Percentiles rank a stretch among this genome's conserved stretches.
phyloP scores from a whole-genome alignment of 2,113 vertebrate genomes.

The Stigmatopora argus region DNA sequence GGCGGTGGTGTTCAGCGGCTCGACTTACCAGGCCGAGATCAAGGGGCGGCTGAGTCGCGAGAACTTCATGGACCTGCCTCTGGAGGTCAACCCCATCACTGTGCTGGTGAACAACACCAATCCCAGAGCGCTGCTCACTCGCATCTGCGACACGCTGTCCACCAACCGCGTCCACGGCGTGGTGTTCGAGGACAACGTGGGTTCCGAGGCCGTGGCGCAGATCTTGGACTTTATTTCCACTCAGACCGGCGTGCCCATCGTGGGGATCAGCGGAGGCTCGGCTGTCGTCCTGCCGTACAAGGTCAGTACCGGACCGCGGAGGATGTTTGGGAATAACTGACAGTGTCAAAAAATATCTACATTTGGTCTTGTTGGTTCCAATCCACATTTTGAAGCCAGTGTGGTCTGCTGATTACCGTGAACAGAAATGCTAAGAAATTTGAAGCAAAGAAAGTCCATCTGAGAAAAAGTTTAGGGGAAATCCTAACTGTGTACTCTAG shows the following conservation, averaged over 20 bases:
- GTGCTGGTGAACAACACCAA: slow-evolving; percentile 91
- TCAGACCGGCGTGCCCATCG: slow-evolving; percentile 86
- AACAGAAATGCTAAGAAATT: neutral
- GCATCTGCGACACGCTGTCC: slow-evolving; percentile 84
- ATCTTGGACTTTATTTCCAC: slow-evolving; percentile 95
- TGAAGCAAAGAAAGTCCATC: neutral
- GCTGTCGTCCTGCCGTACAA: slow-evolving; percentile 89
- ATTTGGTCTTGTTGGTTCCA: neutral
- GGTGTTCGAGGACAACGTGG: slow-evolving; percentile 93
- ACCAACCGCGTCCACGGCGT: slow-evolving; percentile 86
- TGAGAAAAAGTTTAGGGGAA: neutral
- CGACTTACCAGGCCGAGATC: slow-evolving; percentile 77
- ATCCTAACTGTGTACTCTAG: neutral
- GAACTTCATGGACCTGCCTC: slow-evolving; percentile 89
- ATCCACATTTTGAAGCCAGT: neutral
- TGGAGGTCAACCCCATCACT: slow-evolving; percentile 90
- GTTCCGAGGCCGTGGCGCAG: slow-evolving; percentile 91
- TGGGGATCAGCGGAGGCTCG: slow-evolving; percentile 94
- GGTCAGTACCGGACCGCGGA: slow-evolving; percentile 66
- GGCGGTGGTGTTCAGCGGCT: slow-evolving; percentile 87
- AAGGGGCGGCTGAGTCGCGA: slow-evolving; percentile 82
- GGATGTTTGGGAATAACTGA: too few relatives aligned
- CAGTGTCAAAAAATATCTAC: neutral
- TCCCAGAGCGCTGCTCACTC: slow-evolving; percentile 88
- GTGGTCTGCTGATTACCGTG: neutral